Percentiles rank a stretch among this genome's conserved stretches.
Conservation (phyloP, 2,113 vertebrate genomes). For the Neofelis nebulosa region DNA sequence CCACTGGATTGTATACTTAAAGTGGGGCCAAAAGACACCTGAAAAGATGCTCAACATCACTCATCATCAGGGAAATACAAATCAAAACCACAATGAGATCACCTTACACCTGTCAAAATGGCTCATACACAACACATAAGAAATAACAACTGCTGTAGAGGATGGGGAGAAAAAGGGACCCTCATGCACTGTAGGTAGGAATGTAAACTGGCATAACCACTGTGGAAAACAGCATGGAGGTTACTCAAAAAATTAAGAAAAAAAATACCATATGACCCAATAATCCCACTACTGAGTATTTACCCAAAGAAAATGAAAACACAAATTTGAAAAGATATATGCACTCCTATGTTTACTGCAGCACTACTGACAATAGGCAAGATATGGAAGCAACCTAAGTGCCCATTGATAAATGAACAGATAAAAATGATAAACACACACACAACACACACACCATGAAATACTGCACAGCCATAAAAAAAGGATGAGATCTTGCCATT, state of each 20-base stretch:
- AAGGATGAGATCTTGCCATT: neutral
- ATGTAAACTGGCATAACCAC: neutral
- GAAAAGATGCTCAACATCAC: neutral
- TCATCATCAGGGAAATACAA: neutral
- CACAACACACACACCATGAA: neutral
- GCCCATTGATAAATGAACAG: neutral
- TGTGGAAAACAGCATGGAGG: neutral
- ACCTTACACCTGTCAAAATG: neutral
- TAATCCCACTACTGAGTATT: neutral
- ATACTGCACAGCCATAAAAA: neutral
- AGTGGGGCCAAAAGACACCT: neutral
- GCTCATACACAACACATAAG: neutral
- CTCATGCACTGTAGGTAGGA: neutral
- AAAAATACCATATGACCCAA: neutral
- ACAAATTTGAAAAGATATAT: neutral
- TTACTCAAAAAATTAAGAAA: neutral
- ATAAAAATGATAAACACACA: neutral
- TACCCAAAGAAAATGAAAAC: neutral
- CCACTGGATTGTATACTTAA: neutral
- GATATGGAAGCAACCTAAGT: neutral
- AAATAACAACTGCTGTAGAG: neutral
- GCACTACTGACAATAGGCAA: neutral
- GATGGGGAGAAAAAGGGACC: neutral
- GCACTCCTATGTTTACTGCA: neutral
- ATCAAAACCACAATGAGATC: neutral